Evolutionary conservation across 2,113 vertebrate species (phyloP), one percentile per base, ranked within the genome.

Genomic region (Arizona elegans): DNA sequence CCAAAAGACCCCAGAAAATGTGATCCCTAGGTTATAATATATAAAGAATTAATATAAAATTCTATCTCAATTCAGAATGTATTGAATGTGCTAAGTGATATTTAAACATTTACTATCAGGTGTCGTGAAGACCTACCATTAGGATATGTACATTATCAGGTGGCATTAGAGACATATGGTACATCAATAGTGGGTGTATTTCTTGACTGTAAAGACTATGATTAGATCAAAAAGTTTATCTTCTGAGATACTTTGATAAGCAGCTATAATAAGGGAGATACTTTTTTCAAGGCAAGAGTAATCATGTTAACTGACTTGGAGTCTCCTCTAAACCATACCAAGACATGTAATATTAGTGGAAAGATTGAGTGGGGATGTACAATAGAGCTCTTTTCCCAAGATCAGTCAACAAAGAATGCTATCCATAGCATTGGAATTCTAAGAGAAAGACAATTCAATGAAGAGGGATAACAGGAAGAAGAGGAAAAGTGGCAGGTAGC

Each of bases 21-120:
- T 70, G 33, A 70, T 43, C 19, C 75, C 17, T 81, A 43, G 13
- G 13, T 75, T 75, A 75, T 38, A 38, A 47, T 70, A 24, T 53
- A 55, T 70, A 50, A 54, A 54, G 11, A 94, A 59, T 1, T 95
- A 29, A n/a, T 1, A 87, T 13, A 90, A 1, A 89, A 43, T 24
- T 56, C 0, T 47, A 58, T 56, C 53, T 86, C n/a, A 87, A 1
- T 17, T 21, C 86, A 90, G 93, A 5, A 38, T 65, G 91, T 54
- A 59, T 0, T 75, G 88, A 94, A 93, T 89, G 59, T 5, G 2
- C 0, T 2, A 58, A 85, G 21, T 17, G 3, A 91, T 56, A 54
- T 91, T 33, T 38, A 43, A 21, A 55, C 12, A 23, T 56, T 55
- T 91, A 85, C 29, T 89, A 43, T 3, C 47, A 65, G 17, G 26